These are phyloP conservation scores for Coronaproctus castanopsis DNA, from an alignment of 2,888 invertebrate species.

Conservation along the genomic window DNA sequence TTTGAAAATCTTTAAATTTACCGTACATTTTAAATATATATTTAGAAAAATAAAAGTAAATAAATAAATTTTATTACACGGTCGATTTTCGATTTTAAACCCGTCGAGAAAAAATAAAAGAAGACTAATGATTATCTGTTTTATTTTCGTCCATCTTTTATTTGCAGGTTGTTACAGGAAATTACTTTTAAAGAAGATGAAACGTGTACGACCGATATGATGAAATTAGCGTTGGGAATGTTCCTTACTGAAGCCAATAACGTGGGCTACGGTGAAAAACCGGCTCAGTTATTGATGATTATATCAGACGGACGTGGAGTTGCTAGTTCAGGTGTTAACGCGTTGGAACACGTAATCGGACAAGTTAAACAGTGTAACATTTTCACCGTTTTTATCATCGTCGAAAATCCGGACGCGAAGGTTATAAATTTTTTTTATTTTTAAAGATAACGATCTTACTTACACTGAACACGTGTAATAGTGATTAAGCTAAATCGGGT, in stretches of 20 bases:
- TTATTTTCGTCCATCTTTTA: no score
- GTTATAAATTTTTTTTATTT: conserved; percentile 30
- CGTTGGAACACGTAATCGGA: conserved; percentile 56
- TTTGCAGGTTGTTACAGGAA: conserved; percentile 51
- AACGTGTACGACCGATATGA: conserved; percentile 62
- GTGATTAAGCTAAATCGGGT: no score
- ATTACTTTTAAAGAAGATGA: conserved; percentile 76
- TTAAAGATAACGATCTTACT: no score
- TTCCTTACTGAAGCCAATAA: conserved; percentile 29
- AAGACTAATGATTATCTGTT: no score
- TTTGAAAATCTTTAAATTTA: no score
- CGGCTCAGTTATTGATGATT: conserved; percentile 67
- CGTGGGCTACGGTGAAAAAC: conserved; percentile 5
- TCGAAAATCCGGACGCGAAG: conserved; percentile 83
- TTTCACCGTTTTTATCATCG: conserved; percentile 84
- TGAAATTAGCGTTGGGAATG: conserved; percentile 56
- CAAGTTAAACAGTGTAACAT: conserved; percentile 60
- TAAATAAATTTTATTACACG: no score
- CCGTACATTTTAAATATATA: no score
- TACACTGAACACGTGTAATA: no score
- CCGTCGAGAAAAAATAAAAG: no score
- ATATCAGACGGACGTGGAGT: conserved; percentile 90
- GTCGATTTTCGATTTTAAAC: no score
- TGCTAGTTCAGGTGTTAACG: conserved; percentile 64
- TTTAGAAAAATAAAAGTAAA: no score